Base-by-base conservation (phyloP, 2,113 vertebrate genomes). In the Rhinolophus ferrumequinum region DNA sequence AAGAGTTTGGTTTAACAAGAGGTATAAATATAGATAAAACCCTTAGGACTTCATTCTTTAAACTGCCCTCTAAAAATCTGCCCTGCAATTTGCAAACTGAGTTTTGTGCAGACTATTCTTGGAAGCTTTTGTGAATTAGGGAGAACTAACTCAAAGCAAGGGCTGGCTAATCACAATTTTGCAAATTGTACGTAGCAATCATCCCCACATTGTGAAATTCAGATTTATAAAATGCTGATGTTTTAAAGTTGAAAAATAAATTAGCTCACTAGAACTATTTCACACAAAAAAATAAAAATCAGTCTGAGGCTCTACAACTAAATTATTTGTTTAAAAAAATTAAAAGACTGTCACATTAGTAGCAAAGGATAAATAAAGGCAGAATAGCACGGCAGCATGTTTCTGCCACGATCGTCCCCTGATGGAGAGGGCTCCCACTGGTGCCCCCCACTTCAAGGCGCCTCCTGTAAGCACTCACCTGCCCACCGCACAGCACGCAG, bases 101-200 rank as follows among this genome's bases (percentile, higher is more conserved):
- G 98, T 98, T 98, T 98, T 98, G 98, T 98, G 98, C 97, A 98
- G 98, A 98, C 98, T 99, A 99, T 99, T 99, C 98, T 98, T 98
- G 98, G 98, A 98, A 98, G 97, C 97, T 98, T 98, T 99, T 99
- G 98, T 98, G 98, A 98, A 98, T 98, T 98, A 98, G 97, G 98
- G 97, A 98, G 98, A 98, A 98, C 98, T 98, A 98, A 98, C 98
- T 98, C 97, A 92, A 98, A 98, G 98, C 98, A 98, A 98, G 98
- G 98, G 97, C 98, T 98, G 98, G 98, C 98, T 99, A 98, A 99
- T 99, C 98, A 98, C 98, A 99, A 98, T 98, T 98, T 98, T 98
- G 98, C 98, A 99, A 99, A 98, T 98, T 98, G 98, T 98, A 98
- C 98, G 97, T 98, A 99, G 98, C 98, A 99, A 99, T 99, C 98